Conservation (phyloP, 2,888 invertebrate species). For the Callyntrura guangdongensis region DNA sequence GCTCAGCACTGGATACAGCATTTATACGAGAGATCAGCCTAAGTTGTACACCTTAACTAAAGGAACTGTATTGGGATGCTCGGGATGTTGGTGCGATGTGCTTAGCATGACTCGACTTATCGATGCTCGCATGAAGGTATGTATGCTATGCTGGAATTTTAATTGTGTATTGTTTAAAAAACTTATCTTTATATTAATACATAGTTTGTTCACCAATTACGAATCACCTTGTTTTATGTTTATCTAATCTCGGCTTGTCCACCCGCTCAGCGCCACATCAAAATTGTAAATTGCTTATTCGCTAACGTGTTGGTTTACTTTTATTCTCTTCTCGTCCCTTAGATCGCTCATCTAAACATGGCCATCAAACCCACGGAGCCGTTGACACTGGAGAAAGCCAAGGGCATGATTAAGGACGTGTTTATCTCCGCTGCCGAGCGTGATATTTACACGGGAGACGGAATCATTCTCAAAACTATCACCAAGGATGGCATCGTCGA, state of each 20-base stretch:
- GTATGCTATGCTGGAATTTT: too few relatives aligned
- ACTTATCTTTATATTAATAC: too few relatives aligned
- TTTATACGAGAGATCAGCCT: conserved; percentile 95
- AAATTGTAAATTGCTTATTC: too few relatives aligned
- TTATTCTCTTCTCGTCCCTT: too few relatives aligned
- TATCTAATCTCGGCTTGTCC: too few relatives aligned
- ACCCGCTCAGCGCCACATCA: too few relatives aligned
- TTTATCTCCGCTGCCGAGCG: conserved; percentile 99
- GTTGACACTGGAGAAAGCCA: conserved; percentile 92
- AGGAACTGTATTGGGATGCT: conserved; percentile 95
- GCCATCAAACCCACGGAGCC: conserved; percentile 88
- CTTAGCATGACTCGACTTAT: conserved; percentile 95
- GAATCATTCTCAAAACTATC: conserved; percentile 93
- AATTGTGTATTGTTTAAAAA: too few relatives aligned
- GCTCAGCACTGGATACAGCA: conserved; percentile 95
- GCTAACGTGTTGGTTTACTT: too few relatives aligned
- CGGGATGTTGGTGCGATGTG: conserved; percentile 99
- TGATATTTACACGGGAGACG: conserved; percentile 99
- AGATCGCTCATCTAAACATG: conserved; percentile 96
- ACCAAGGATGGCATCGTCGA: conserved; percentile 94
- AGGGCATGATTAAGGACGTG: conserved; percentile 95
- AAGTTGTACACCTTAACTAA: conserved; percentile 94
- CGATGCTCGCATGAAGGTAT: conserved; percentile 94
- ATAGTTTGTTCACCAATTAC: too few relatives aligned
- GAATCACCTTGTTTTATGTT: too few relatives aligned